Evolutionary conservation across 2,113 vertebrate genomes (phyloP), one percentile per base, ranked within the genome.

Genomic region (Brienomyrus longianalis): DNA sequence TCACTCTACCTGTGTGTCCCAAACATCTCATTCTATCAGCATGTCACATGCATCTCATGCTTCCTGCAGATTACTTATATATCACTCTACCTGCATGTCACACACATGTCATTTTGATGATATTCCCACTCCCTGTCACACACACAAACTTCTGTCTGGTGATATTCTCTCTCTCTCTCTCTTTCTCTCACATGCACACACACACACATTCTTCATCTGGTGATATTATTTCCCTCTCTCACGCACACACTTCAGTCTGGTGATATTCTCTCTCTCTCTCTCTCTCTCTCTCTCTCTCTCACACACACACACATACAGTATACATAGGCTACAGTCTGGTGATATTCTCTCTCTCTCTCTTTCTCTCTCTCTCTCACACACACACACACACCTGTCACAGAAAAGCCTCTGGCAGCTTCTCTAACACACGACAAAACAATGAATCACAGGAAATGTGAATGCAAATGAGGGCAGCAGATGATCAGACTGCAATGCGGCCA

Each of bases 401-500:
- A 23, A 52, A 15, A 52, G 84, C 84, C 84, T 86, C 47, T 3
- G n/a, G 74, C 74, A 43, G 74, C 74, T 80, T 80, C 35, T 13
- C 74, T 39, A 80, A 80, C 74, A 51, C 31, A 87, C 52, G 23
- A 52, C 85, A 50, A 87, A 87, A 56, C 86, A 35, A 87, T 87
- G 27, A 87, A 80, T 31, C 86, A 31, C 51, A 35, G 86, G 8
- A 52, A 86, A 86, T 86, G 23, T 23, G 85, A 87, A 87, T 87
- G 86, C 50, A 56, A 39, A 56, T 56, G 50, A 87, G 86, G 31
- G 86, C 86, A 56, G n/a, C 51, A 87, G 86, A 51, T 87, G 86
- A 87, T 87, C 50, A 17, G 31, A 19, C 27, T 56, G 86, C 86
- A 39, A 31, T 86, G 48, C 5, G 74, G 74, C 17, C 74, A 35